These are phyloP conservation scores for Lasioglossum baleicum DNA, from an alignment of 1,140 invertebrate genomes.

Conservation along the genomic window DNA sequence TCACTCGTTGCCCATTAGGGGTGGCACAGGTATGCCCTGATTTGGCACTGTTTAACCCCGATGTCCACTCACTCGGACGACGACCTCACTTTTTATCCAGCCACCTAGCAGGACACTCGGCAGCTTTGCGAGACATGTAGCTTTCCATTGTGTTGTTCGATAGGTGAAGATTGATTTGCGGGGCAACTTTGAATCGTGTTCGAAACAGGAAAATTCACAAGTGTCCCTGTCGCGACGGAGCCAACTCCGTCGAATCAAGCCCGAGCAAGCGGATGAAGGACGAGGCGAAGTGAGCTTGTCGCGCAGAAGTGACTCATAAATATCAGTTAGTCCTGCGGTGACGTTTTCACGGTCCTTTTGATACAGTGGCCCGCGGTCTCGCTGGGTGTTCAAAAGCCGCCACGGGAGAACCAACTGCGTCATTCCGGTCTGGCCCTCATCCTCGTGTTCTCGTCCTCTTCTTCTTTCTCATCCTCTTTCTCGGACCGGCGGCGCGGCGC, in stretches of 20 bases:
- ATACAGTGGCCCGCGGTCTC: slow-evolving; percentile 48
- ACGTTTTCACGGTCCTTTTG: slow-evolving; percentile 51
- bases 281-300: slow-evolving; percentile 16
- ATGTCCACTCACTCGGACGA: too few species aligned
- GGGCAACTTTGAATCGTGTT: too few species aligned
- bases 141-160: too few species aligned
- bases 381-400: slow-evolving; percentile 45
- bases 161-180: too few species aligned
- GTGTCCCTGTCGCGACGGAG: too few species aligned
- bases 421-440: slow-evolving; percentile 7
- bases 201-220: too few species aligned
- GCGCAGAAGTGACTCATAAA: slow-evolving; percentile 57
- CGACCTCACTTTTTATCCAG: too few species aligned
- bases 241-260: neutral
- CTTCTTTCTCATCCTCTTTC: too few species aligned
- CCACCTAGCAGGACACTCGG: too few species aligned
- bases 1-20: slow-evolving; percentile 10
- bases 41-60: neutral
- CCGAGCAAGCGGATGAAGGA: slow-evolving; percentile 8
- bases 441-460: neutral
- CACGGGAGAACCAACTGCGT: slow-evolving; percentile 21
- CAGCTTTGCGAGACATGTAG: too few species aligned
- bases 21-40: neutral
- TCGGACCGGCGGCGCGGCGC: too few species aligned
- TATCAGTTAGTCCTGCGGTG: slow-evolving; percentile 55